These are phyloP conservation scores for Ceramica pisi DNA, from an alignment of 2,888 invertebrate genomes.

Conservation along the genomic window DNA sequence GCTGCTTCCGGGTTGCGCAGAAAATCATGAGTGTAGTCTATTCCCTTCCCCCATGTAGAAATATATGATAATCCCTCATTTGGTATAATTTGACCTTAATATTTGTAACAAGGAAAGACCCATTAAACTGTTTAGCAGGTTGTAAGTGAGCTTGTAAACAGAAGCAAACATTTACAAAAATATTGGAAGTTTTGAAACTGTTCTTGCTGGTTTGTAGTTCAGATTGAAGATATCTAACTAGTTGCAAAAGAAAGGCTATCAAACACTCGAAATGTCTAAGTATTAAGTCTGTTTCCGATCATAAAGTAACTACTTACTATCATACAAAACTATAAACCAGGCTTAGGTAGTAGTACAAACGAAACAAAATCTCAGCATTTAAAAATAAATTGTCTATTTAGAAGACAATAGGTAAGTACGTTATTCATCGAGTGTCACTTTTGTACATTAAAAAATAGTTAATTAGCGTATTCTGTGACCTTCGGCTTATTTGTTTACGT, in stretches of 20 bases:
- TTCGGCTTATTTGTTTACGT: constrained; percentile 38
- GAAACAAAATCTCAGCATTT: constrained; percentile 10
- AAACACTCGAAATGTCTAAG: neutral
- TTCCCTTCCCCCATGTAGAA: constrained; percentile 9
- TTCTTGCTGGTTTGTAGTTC: neutral
- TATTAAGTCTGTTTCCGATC: neutral
- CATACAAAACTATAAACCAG: constrained; percentile 9
- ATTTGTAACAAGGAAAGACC: constrained; percentile 54
- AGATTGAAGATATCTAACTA: neutral
- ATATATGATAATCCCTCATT: constrained; percentile 24
- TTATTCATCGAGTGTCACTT: constrained; percentile 18
- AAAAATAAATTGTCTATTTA: constrained; percentile 12
- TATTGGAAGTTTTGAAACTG: constrained; percentile 4
- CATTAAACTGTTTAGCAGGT: constrained; percentile 43
- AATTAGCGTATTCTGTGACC: constrained; percentile 41
- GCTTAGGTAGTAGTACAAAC: neutral
- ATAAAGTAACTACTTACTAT: constrained; percentile 6
- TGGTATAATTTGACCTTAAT: constrained; percentile 49
- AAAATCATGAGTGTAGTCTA: neutral
- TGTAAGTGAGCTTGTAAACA: constrained; percentile 40
- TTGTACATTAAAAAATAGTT: constrained; percentile 23
- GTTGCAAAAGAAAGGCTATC: neutral
- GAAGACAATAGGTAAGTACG: constrained; percentile 11
- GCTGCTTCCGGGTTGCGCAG: constrained; percentile 10
- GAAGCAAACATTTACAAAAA: constrained; percentile 23